These are phyloP conservation scores for Paratrypauchen microcephalus DNA, from an alignment of 2,797 vertebrate genomes.

Conservation along the genomic window DNA sequence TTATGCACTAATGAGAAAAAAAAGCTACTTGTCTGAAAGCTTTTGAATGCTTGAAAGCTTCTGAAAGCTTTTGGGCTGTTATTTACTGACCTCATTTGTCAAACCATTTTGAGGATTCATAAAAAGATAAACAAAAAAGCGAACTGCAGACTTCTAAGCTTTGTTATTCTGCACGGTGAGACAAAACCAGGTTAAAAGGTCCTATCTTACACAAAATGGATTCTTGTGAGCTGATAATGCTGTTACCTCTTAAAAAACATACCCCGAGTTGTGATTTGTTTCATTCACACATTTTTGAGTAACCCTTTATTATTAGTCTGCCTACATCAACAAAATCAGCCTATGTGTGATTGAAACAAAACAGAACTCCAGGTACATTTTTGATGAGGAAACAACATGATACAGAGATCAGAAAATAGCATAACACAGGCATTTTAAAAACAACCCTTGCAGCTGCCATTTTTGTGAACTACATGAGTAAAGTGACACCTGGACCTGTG, in stretches of 20 bases:
- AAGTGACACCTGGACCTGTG: constrained; percentile 31
- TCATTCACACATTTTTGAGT: no score
- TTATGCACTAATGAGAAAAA: neutral
- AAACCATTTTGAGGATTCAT: constrained; percentile 32
- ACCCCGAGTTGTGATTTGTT: no score
- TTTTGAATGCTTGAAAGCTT: neutral
- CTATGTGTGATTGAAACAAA: no score
- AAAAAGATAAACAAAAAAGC: constrained; percentile 16
- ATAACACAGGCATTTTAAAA: neutral
- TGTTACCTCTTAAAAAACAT: no score
- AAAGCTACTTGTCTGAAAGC: neutral
- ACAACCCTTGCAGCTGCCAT: constrained; percentile 25
- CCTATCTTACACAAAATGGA: no score
- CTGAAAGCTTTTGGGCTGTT: neutral
- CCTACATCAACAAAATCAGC: no score
- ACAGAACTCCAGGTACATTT: no score
- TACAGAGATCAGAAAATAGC: no score
- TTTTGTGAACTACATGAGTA: constrained; percentile 32
- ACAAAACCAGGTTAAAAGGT: constrained; percentile 8
- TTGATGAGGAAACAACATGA: no score
- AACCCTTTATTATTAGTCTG: no score
- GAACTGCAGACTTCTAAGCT: constrained; percentile 11
- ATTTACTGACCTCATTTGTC: constrained; percentile 12
- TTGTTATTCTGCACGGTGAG: constrained; percentile 29
- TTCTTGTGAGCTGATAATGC: no score